Conservation (phyloP, 2,888 invertebrate genomes). For the Parthenolecanium corni region DNA sequence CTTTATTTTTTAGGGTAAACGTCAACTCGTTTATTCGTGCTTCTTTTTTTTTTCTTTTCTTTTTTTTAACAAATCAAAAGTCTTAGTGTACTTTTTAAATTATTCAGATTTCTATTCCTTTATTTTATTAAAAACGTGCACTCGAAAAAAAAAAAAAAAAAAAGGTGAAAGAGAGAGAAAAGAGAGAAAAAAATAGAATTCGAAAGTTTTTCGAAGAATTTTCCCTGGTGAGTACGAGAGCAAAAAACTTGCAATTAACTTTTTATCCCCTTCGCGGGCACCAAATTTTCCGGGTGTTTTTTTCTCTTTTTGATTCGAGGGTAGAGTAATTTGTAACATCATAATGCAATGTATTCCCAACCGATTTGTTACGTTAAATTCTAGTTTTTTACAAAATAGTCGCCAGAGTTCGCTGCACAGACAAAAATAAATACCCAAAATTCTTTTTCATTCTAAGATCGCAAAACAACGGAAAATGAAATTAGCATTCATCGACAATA, state of each 20-base stretch:
- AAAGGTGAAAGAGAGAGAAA: not conserved
- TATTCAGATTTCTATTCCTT: slow-evolving; percentile 27
- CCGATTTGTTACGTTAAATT: slow-evolving; percentile 13
- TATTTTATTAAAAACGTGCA: slow-evolving; percentile 19
- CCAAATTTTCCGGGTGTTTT: slow-evolving; percentile 15
- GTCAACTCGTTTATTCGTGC: slow-evolving; percentile 11
- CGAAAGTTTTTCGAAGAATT: slow-evolving; percentile 24
- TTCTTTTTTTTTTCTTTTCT: slow-evolving; percentile 6
- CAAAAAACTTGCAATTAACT: slow-evolving; percentile 18
- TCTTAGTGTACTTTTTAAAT: slow-evolving; percentile 24
- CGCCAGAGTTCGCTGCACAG: slow-evolving; percentile 9
- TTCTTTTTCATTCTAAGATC: no score
- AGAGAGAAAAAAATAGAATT: slow-evolving; percentile 15
- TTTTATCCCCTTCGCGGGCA: slow-evolving; percentile 9
- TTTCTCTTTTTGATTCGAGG: not conserved
- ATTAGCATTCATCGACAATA: no score
- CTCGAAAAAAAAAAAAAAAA: no score
- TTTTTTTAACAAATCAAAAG: slow-evolving; percentile 24
- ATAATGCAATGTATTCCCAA: slow-evolving; percentile 12
- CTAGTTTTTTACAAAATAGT: not conserved
- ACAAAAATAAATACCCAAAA: not conserved
- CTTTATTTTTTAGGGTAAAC: slow-evolving; percentile 16
- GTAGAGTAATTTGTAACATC: slow-evolving; percentile 12
- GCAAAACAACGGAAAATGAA: no score
- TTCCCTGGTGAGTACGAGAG: slow-evolving; percentile 7